phyloP scores from a whole-genome alignment of 2,797 vertebrate species.

The Enteromius paludinosus region DNA sequence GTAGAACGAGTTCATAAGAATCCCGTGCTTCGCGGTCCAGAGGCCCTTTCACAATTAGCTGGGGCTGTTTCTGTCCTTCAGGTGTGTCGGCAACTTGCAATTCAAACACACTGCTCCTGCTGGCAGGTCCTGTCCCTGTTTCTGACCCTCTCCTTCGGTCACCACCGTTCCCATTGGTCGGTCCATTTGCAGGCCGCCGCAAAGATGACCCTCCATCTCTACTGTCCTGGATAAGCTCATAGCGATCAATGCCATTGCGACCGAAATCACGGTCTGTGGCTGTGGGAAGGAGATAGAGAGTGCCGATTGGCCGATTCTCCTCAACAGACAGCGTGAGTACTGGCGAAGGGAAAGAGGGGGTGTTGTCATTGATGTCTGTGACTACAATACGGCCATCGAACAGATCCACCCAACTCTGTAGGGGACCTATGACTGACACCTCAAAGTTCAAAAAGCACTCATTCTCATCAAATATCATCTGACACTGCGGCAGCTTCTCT shows the following conservation, averaged over 20 bases:
- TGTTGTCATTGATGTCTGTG: slow-evolving; percentile 97
- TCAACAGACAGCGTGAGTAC: slow-evolving; percentile 96
- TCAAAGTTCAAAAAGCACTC: slow-evolving; percentile 98
- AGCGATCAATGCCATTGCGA: slow-evolving; percentile 93
- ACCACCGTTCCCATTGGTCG: slow-evolving; percentile 65
- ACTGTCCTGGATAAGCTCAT: slow-evolving; percentile 91
- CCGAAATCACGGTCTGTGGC: slow-evolving; percentile 96
- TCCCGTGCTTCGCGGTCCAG: slow-evolving; percentile 92
- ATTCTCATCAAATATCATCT: slow-evolving; percentile 98
- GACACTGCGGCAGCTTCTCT: slow-evolving; percentile 96
- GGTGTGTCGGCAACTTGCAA: slow-evolving; percentile 95
- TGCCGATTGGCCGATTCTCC: slow-evolving; percentile 95
- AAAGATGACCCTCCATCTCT: slow-evolving; percentile 71
- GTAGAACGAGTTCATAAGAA: slow-evolving; percentile 92
- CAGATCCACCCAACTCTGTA: slow-evolving; percentile 97
- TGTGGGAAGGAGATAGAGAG: slow-evolving; percentile 94
- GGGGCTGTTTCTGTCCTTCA: slow-evolving; percentile 96
- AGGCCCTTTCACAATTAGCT: slow-evolving; percentile 95
- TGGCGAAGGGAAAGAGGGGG: slow-evolving; percentile 94
- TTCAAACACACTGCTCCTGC: slow-evolving; percentile 90
- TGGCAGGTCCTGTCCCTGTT: slow-evolving; percentile 61
- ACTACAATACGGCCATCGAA: slow-evolving; percentile 94
- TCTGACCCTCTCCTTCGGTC: slow-evolving; percentile 76
- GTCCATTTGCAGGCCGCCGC: slow-evolving; percentile 62
- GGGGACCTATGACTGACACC: slow-evolving; percentile 94